Conservation (phyloP, 2,888 invertebrate species). For the Drosophila prostipennis region DNA sequence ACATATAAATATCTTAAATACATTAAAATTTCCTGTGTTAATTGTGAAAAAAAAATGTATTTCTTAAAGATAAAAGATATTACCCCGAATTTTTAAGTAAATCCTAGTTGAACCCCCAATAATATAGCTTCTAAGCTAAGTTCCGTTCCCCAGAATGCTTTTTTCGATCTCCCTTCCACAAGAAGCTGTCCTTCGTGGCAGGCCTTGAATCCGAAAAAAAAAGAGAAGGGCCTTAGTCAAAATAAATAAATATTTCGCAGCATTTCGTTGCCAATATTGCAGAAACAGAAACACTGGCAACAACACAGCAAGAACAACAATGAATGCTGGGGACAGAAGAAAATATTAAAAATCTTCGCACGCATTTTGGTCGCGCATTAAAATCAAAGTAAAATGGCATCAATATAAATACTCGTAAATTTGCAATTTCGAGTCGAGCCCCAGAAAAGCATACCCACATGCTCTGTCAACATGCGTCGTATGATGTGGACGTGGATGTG, state of each 20-base stretch:
- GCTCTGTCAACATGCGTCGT: slow-evolving; percentile 56
- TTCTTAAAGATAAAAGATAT: no score
- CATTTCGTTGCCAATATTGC: slow-evolving; percentile 10
- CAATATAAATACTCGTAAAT: slow-evolving; percentile 81
- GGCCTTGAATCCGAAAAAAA: no score
- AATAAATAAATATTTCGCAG: slow-evolving; percentile 35
- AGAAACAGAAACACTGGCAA: not conserved
- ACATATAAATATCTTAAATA: no score
- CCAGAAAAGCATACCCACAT: slow-evolving; percentile 19
- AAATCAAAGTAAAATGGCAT: slow-evolving; percentile 81
- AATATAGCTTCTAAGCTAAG: no score
- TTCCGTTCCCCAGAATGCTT: no score
- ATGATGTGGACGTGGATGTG: not conserved
- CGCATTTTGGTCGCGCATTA: slow-evolving; percentile 77
- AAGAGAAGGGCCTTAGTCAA: not conserved
- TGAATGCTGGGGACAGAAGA: slow-evolving; percentile 7
- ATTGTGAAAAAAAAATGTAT: no score
- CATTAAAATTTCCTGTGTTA: no score
- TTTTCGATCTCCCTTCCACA: not conserved
- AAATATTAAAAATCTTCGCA: slow-evolving; percentile 78
- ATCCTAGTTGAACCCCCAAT: no score
- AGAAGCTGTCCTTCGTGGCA: not conserved
- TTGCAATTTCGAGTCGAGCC: slow-evolving; percentile 72
- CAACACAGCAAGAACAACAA: slow-evolving; percentile 1
- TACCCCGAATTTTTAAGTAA: no score